Base-by-base conservation (phyloP, 1,140 invertebrate species). In the Drosophila sucinea region DNA sequence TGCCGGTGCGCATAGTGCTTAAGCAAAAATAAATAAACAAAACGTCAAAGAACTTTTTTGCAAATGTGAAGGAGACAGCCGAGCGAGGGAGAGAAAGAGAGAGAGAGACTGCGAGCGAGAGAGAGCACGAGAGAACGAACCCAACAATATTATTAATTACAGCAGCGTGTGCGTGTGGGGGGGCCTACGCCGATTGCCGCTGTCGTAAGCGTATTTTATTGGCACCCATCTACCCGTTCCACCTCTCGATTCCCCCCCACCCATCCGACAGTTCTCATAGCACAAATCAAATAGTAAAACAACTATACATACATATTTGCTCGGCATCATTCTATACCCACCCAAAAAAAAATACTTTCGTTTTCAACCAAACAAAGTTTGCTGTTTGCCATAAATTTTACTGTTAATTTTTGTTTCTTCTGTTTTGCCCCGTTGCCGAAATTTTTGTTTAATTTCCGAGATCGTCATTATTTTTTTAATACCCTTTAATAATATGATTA, bases 41-140 rank as follows among this genome's bases (percentile, higher is more conserved):
- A 87, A 77, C 83, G 84, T 84, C 84, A 89, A 87, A 87, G 84
- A 87, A 87, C 84, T 87, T 87, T 87, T 87, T 89, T 61, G 84
- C 84, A 74, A 87, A 75, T 70, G 70, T 77, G 72, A 63, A 67
- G 65, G 58, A 58, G 58, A 40, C 62, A 58, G 44, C 32, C 27
- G 58, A 30, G 60, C 17, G 32, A 1, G 30, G 57, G 30, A 40
- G 41, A 35, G 33, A 11, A 25, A 3, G 0, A 1, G 33, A 11
- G 30, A 3, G 0, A 1, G 0, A 35, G 63, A 60, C 55, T 60
- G 38, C 10, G 35, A 17, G 61, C n/a, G 38, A 55, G n/a, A 30
- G 7, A 25, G 5, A 56, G 61, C 23, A 23, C 4, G 57, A 61
- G 44, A 60, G 56, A 30, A 51, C 41, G 30, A 51, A 62, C 32